Base-by-base conservation (phyloP, 2,113 vertebrate species). In the Hippotragus niger region DNA sequence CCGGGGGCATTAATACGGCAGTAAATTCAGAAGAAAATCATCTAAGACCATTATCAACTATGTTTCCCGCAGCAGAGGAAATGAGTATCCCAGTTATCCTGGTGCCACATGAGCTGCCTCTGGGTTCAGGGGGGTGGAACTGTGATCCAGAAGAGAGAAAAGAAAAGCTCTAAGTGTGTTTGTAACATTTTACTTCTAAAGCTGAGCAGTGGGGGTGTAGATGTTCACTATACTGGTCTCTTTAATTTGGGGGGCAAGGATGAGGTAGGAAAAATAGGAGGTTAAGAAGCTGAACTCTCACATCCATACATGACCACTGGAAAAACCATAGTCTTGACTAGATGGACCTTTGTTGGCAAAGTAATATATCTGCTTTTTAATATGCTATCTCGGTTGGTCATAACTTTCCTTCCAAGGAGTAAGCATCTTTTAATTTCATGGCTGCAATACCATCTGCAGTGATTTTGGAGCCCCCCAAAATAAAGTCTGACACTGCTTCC, bases 41-140 rank as follows among this genome's bases (percentile, higher is more conserved):
- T 10, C 80, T 74, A 11, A 55, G 47, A 29, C 11, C 33, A 29
- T 36, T 4, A 31, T 29, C 9, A 55, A 71, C 52, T 43, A 14
- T 31, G 7, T 9, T 36, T n/a, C 14, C 21, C 0, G 0, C 15
- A 47, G 23, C 7, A 36, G 12, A 29, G 47, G 47, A 50, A 40
- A 21, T 62, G 4, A 27, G 21, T 7, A 21, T 55, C 60, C 71
- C 36, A 2, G 62, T 52, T 93, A 58, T 93, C 40, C 57, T 14
- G 2, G 15, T 7, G 23, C 29, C 29, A 19, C 36, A 33, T 47
- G 12, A 85, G 11, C 36, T 36, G 1, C n/a, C 27, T 82, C 58
- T 95, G 29, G 31, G 23, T 2, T 8, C 36, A 21, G 23, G 4
- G 31, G 29, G 3, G 3, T 40, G 17, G 17, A 27, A 3, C 33